A percentile compares a stretch with the other conserved stretches of the same genome.
phyloP scores from a whole-genome alignment of 2,888 invertebrate genomes.

The Pinctada fucata region DNA sequence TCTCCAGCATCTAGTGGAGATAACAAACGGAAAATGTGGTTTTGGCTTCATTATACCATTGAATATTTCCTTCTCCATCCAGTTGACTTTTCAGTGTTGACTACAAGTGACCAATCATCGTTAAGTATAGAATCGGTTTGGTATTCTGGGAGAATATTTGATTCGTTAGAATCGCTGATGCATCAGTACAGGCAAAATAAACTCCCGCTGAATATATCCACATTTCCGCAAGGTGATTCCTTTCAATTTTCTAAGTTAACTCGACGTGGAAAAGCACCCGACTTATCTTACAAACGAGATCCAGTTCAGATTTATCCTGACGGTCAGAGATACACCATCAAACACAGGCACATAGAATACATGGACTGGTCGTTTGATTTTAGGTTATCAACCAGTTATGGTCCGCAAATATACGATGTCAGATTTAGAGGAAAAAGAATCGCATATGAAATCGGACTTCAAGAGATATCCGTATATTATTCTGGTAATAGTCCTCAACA shows the following conservation, averaged over 20 bases:
- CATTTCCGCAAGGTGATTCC: conserved; percentile 29
- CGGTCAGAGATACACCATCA: conserved; percentile 61
- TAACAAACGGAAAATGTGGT: conserved; percentile 45
- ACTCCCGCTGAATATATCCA: too few relatives aligned
- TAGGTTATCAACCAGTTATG: conserved; percentile 55
- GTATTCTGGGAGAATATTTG: conserved; percentile 47
- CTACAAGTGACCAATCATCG: conserved; percentile 30
- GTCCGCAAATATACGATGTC: conserved; percentile 61
- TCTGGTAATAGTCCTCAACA: conserved; percentile 58
- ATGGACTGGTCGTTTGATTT: conserved; percentile 67
- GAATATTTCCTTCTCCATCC: conserved; percentile 57
- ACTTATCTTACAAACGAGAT: conserved; percentile 40
- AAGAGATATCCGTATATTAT: conserved; percentile 65
- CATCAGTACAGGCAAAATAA: neutral
- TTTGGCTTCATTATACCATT: conserved; percentile 42
- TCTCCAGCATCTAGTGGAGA: conserved; percentile 29
- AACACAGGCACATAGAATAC: conserved; percentile 58
- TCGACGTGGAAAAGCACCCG: conserved; percentile 46
- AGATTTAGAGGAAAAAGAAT: conserved; percentile 58
- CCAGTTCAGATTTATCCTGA: conserved; percentile 59
- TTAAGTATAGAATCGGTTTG: conserved; percentile 28
- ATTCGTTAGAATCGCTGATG: conserved; percentile 29
- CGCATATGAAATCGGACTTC: conserved; percentile 66
- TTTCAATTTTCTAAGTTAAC: conserved; percentile 42
- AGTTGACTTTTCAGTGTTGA: conserved; percentile 53